Evolutionary conservation across 2,113 vertebrate species (phyloP).

Genomic region (Labeo rohita): DNA sequence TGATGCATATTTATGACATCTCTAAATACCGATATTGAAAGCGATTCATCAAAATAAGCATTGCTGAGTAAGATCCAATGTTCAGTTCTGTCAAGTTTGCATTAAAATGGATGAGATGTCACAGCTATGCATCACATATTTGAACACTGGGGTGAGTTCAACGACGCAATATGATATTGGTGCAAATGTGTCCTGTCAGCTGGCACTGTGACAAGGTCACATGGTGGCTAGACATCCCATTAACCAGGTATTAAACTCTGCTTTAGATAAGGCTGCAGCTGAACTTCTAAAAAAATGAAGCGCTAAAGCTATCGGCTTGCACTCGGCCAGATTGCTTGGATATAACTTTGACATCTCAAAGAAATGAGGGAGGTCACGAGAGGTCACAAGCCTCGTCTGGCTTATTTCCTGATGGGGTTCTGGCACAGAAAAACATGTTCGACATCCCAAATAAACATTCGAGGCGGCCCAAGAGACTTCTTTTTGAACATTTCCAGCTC

Average conservation of each 20-base stretch:
- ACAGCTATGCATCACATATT: conserved; percentile 7
- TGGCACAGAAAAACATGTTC: conserved; percentile 67
- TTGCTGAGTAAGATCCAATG: background rate
- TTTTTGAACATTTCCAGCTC: conserved; percentile 32
- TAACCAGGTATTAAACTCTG: conserved; percentile 81
- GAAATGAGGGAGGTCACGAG: conserved; percentile 73
- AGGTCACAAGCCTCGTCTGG: conserved; percentile 80
- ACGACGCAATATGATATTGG: conserved; percentile 42
- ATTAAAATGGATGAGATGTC: background rate
- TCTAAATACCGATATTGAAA: background rate
- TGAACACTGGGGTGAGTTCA: conserved; percentile 25
- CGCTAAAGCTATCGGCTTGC: conserved; percentile 73
- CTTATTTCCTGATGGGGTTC: conserved; percentile 77
- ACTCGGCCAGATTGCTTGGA: conserved; percentile 62
- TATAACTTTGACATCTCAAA: conserved; percentile 74
- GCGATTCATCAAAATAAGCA: too few relatives aligned
- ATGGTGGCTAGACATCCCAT: conserved; percentile 78
- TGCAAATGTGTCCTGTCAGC: conserved; percentile 68
- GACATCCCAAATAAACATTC: conserved; percentile 76
- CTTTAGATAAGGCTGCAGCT: conserved; percentile 78
- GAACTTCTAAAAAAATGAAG: conserved; percentile 76
- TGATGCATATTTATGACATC: background rate
- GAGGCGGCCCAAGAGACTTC: conserved; percentile 66
- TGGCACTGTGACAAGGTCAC: conserved; percentile 61
- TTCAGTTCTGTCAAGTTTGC: background rate